These are phyloP conservation scores for Gymnocypris eckloni DNA, from an alignment of 2,797 vertebrate genomes.

Conservation along the genomic window DNA sequence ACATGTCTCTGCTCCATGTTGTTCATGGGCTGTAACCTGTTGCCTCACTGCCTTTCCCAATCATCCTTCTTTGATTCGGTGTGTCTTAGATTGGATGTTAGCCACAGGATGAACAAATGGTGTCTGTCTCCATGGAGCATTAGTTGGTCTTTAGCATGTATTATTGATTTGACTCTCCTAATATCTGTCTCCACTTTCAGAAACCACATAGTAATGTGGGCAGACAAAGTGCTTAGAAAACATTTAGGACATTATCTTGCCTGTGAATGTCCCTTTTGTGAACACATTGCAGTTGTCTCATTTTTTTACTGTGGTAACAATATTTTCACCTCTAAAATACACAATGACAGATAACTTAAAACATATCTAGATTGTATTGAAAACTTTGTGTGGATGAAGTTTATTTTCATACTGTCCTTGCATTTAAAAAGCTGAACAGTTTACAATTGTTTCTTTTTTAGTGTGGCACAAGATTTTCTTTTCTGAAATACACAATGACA, in stretches of 20 bases:
- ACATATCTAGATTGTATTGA: constrained; percentile 8
- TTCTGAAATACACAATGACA: not conserved
- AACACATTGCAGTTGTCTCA: constrained; percentile 35
- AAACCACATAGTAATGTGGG: constrained; percentile 70
- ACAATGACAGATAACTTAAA: constrained; percentile 1
- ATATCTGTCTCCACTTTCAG: constrained; percentile 77
- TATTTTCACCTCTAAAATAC: not conserved
- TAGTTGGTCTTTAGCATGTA: constrained; percentile 80
- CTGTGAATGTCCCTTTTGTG: constrained; percentile 21
- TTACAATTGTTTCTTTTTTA: not conserved
- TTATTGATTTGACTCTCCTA: constrained; percentile 80
- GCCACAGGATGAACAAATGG: constrained; percentile 65
- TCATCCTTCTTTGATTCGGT: constrained; percentile 38
- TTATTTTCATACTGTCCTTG: too few relatives aligned
- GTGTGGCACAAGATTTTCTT: not conserved
- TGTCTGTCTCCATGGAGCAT: constrained; percentile 79
- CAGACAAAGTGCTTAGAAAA: constrained; percentile 63
- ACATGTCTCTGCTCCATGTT: constrained; percentile 31
- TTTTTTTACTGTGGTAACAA: constrained; percentile 2
- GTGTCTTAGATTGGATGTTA: constrained; percentile 69
- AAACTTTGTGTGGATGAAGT: not conserved
- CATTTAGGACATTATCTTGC: constrained; percentile 58
- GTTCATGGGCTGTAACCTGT: constrained; percentile 45
- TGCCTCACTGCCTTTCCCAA: constrained; percentile 20
- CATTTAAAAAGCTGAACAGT: too few relatives aligned